A percentile compares a stretch with the other conserved stretches of the same genome.
phyloP scores from a whole-genome alignment of 2,797 vertebrate genomes.

The Bryconaethiops microstoma region DNA sequence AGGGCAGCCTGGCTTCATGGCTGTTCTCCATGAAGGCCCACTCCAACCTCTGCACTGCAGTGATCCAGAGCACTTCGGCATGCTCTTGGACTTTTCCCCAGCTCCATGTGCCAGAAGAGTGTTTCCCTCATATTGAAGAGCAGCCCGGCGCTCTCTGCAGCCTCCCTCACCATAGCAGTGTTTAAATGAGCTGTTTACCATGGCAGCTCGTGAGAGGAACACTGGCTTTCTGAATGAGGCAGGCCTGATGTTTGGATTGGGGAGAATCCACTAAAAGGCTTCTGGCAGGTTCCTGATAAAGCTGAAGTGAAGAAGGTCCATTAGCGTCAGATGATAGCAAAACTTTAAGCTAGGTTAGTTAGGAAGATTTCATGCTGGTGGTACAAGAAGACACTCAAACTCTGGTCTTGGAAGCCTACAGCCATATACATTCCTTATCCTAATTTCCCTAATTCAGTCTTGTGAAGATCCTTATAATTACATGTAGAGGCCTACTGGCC shows the following conservation, averaged over 20 bases:
- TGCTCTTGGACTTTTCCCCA: conserved; percentile 31
- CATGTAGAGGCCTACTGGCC: not conserved
- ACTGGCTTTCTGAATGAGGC: conserved; percentile 41
- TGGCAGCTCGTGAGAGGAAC: conserved; percentile 29
- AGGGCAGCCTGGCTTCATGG: conserved; percentile 23
- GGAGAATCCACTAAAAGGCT: conserved; percentile 38
- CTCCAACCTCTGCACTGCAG: conserved; percentile 39
- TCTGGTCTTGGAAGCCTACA: not conserved
- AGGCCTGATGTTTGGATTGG: conserved; percentile 42
- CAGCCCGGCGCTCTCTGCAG: conserved; percentile 16
- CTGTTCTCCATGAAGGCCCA: conserved; percentile 40
- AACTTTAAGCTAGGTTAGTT: not conserved
- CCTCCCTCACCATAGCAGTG: conserved; percentile 30
- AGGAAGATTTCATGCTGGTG: not conserved
- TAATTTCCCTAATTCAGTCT: no score
- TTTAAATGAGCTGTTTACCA: conserved; percentile 47
- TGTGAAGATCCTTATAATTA: no score
- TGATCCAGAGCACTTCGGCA: conserved; percentile 36
- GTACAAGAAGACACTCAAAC: not conserved
- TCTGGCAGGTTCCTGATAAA: conserved; percentile 29
- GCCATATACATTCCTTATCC: no score
- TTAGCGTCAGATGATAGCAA: not conserved
- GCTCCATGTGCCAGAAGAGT: conserved; percentile 36
- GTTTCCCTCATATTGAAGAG: conserved; percentile 48
- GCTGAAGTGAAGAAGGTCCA: conserved; percentile 6